phyloP scores from a whole-genome alignment of 2,888 invertebrate genomes.

The Troides aeacus region DNA sequence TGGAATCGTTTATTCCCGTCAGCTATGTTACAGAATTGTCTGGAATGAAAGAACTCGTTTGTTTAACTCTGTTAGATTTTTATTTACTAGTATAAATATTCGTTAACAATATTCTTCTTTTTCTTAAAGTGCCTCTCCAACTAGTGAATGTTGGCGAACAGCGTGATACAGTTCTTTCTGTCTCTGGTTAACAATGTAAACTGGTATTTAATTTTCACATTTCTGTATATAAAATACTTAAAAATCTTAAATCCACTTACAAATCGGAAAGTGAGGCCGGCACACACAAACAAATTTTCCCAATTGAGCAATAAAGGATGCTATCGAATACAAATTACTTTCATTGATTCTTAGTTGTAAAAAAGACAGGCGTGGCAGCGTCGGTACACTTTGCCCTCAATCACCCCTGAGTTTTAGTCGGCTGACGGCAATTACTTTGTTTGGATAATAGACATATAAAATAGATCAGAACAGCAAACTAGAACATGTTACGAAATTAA shows the following conservation, averaged over 20 bases:
- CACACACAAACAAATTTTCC: neutral
- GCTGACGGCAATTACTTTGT: slow-evolving; percentile 31
- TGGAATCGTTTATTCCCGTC: slow-evolving; percentile 24
- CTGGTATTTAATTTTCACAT: neutral
- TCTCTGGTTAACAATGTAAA: neutral
- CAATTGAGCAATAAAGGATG: slow-evolving; percentile 29
- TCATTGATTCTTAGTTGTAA: slow-evolving; percentile 34
- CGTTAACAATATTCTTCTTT: neutral
- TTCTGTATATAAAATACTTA: neutral
- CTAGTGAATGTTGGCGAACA: too few species aligned
- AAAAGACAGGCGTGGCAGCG: slow-evolving; percentile 34
- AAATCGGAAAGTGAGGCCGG: too few species aligned
- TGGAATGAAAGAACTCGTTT: slow-evolving; percentile 15
- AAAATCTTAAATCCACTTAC: neutral
- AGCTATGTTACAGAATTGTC: slow-evolving; percentile 10
- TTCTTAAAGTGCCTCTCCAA: too few species aligned
- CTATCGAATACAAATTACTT: slow-evolving; percentile 32
- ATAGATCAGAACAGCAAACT: slow-evolving; percentile 1
- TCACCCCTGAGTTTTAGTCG: slow-evolving; percentile 27
- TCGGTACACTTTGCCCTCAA: slow-evolving; percentile 33
- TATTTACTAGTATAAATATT: slow-evolving; percentile 11
- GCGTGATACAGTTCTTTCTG: too few species aligned
- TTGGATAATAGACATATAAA: slow-evolving; percentile 7
- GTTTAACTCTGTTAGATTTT: slow-evolving; percentile 21
- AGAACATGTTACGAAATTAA: slow-evolving; percentile 6